phyloP scores from a whole-genome alignment of 2,888 invertebrate species.

The Aromia moschata region DNA sequence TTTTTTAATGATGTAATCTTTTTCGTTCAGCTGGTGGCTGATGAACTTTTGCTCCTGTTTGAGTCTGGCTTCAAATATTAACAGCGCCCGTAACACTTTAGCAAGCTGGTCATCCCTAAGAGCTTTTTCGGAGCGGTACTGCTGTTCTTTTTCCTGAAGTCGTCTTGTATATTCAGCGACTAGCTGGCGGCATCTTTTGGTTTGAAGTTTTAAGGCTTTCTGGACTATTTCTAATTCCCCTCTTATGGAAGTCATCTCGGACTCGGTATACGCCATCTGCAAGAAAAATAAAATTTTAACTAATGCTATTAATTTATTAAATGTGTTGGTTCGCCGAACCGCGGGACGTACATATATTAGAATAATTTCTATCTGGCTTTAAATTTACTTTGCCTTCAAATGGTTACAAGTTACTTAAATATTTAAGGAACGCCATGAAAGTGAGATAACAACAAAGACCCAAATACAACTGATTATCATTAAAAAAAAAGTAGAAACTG shows the following conservation, averaged over 20 bases:
- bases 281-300: no score
- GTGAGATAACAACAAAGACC: no score
- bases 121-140: constrained; percentile 69
- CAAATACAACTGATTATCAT: no score
- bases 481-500: no score
- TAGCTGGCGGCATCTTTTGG: constrained; percentile 74
- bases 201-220: constrained; percentile 72
- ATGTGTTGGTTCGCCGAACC: no score
- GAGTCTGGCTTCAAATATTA: constrained; percentile 76
- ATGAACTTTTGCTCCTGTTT: constrained; percentile 79
- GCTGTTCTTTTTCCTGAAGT: constrained; percentile 69
- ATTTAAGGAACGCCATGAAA: no score
- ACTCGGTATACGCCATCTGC: constrained; percentile 74
- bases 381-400: no score
- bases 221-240: constrained; percentile 74
- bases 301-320: no score
- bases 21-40: constrained; percentile 73
- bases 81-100: constrained; percentile 74
- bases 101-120: constrained; percentile 77
- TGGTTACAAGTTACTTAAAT: no score
- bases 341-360: no score
- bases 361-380: no score
- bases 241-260: constrained; percentile 68
- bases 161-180: constrained; percentile 72
- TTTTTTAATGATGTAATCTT: constrained; percentile 75